These are phyloP conservation scores for Coremacera marginata DNA, from an alignment of 2,888 invertebrate genomes.

Conservation along the genomic window DNA sequence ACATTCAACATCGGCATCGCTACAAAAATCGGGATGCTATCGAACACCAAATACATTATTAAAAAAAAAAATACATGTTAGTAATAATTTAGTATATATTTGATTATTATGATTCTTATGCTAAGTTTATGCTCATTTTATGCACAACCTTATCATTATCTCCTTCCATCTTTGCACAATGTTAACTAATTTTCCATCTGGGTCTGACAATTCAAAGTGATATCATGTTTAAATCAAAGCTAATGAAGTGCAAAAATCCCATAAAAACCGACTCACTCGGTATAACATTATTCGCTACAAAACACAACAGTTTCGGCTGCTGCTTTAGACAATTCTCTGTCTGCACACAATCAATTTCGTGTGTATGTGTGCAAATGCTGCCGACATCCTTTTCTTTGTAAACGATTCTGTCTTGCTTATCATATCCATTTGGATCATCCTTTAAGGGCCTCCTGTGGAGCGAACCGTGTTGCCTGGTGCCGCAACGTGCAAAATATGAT, in stretches of 20 bases:
- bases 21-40: no score
- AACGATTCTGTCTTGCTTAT: constrained; percentile 36
- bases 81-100: no score
- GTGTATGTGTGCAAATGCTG: constrained; percentile 38
- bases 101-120: no score
- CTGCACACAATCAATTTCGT: constrained; percentile 46
- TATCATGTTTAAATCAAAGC: constrained; percentile 57
- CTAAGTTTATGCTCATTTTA: no score
- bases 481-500: constrained; percentile 55
- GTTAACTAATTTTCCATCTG: neutral
- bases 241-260: constrained; percentile 64
- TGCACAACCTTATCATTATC: no score
- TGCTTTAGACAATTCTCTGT: constrained; percentile 57
- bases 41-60: no score
- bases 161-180: no score
- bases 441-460: constrained; percentile 29
- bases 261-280: constrained; percentile 21
- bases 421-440: constrained; percentile 43
- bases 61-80: no score
- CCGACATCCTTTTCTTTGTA: constrained; percentile 38
- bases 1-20: no score
- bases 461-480: neutral
- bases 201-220: neutral
- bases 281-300: constrained; percentile 2
- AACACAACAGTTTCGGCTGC: constrained; percentile 11